A percentile compares a stretch with the other conserved stretches of the same genome.
Conservation (phyloP, 2,113 vertebrate species). For the Gallinago jamesoni region DNA sequence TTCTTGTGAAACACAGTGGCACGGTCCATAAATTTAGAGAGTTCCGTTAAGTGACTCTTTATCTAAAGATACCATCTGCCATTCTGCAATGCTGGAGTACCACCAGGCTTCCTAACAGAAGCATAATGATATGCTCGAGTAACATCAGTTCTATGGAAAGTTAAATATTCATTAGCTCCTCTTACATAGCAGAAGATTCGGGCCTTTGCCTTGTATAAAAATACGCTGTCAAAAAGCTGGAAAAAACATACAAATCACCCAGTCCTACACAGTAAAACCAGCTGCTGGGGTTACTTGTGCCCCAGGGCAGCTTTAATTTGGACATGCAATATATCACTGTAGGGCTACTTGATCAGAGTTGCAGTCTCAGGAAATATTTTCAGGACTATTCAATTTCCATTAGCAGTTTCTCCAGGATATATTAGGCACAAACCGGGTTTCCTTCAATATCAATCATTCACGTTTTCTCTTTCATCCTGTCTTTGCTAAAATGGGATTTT, state of each 20-base stretch:
- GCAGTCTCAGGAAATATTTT: constrained; percentile 62
- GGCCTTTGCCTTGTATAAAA: constrained; percentile 25
- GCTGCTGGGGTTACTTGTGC: constrained; percentile 23
- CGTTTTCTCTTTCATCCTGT: constrained; percentile 59
- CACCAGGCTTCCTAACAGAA: background rate
- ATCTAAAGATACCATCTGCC: background rate
- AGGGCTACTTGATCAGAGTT: constrained; percentile 52
- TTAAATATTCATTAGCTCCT: constrained; percentile 44
- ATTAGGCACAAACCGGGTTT: constrained; percentile 58
- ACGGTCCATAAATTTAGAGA: background rate
- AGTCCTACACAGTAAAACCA: constrained; percentile 32
- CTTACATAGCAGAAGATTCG: background rate
- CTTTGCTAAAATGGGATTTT: constrained; percentile 64
- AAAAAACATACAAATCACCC: constrained; percentile 44
- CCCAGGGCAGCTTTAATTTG: constrained; percentile 64
- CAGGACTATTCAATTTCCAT: constrained; percentile 62
- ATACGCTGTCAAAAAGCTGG: constrained; percentile 42
- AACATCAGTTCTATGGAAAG: background rate
- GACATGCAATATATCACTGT: constrained; percentile 43
- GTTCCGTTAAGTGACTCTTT: background rate
- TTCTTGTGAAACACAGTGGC: background rate
- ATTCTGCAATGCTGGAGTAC: background rate
- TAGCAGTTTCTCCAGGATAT: constrained; percentile 64
- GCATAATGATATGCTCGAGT: background rate
- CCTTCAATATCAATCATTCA: constrained; percentile 54